A percentile compares a stretch with the other conserved stretches of the same genome.
These are phyloP conservation scores for Frieseomelitta varia DNA, from an alignment of 1,140 invertebrate genomes.

Conservation along the genomic window DNA sequence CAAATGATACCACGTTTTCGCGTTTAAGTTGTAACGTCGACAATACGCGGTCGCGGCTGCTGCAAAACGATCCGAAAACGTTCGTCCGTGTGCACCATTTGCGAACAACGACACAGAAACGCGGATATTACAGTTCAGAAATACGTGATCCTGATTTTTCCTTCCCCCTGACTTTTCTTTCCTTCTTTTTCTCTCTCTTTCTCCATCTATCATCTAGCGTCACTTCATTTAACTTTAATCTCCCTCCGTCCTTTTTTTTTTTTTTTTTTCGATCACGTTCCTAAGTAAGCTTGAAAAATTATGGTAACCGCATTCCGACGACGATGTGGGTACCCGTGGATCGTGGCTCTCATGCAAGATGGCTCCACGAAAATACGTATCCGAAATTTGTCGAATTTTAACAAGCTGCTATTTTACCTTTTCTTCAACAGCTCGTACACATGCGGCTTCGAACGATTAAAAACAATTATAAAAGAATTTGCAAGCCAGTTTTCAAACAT, in stretches of 20 bases:
- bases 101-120: not conserved
- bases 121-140: not conserved
- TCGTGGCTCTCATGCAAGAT: not conserved
- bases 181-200: not conserved
- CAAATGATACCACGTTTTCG: not conserved
- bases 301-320: not conserved
- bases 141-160: not conserved
- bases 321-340: not conserved
- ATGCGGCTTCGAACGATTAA: too few species aligned
- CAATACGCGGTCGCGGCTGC: not conserved
- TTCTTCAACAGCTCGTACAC: not conserved
- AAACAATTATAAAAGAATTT: too few species aligned
- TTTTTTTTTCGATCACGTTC: not conserved
- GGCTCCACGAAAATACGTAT: not conserved
- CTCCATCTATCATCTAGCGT: not conserved
- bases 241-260: too few species aligned
- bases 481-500: too few species aligned
- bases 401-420: not conserved
- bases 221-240: not conserved
- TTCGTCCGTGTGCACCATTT: not conserved
- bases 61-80: not conserved
- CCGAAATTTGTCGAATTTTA: not conserved
- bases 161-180: too few species aligned
- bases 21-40: not conserved
- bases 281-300: constrained; percentile 1